Evolutionary conservation across 2,888 invertebrate species (phyloP), one percentile per base, ranked within the genome.

Genomic region (Platycnemis pennipes): DNA sequence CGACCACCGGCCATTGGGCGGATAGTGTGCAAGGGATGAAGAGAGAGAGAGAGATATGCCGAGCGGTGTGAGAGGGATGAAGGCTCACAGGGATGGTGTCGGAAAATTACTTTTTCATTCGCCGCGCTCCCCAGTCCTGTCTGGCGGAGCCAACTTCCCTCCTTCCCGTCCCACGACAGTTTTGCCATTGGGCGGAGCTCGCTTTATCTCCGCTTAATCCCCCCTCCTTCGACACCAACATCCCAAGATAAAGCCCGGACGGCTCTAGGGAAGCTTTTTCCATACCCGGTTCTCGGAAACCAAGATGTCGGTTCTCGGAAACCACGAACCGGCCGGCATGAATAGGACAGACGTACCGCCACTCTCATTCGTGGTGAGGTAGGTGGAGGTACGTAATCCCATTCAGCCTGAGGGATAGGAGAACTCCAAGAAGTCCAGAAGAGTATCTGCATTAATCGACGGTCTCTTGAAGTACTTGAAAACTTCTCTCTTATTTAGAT

Each of bases 121-220:
- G 31, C 37, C 1, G 31, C 31, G 77, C 37, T 22, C n/a, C 7
- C 49, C 77, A 7, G 5, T 31, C 56, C 19, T 11, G 77, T 37
- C 37, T 37, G 77, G 77, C 77, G n/a, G 16, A 1, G n/a, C 22
- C 22, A 3, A 16, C 26, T 7, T 49, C 4, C 49, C 49, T 19
- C 49, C 49, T 2, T 77, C 77, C 31, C 77, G 2, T 11, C 31
- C 0, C 37, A 37, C 31, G 77, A 77, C 77, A 77, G 31, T 77
- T 77, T 37, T 37, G 77, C 77, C 77, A 77, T 77, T 77, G 77
- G 77, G 77, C 16, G 77, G 77, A 77, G 77, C 77, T 31, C 77
- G 5, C 26, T 37, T 77, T 37, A 11, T 26, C 31, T 77, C 26
- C 13, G 13, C 26, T 37, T 16, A 26, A 31, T 77, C 8, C 77